Evolutionary conservation across 2,113 vertebrate species (phyloP), one percentile per base, ranked within the genome.

Genomic region (Thomomys bottae): DNA sequence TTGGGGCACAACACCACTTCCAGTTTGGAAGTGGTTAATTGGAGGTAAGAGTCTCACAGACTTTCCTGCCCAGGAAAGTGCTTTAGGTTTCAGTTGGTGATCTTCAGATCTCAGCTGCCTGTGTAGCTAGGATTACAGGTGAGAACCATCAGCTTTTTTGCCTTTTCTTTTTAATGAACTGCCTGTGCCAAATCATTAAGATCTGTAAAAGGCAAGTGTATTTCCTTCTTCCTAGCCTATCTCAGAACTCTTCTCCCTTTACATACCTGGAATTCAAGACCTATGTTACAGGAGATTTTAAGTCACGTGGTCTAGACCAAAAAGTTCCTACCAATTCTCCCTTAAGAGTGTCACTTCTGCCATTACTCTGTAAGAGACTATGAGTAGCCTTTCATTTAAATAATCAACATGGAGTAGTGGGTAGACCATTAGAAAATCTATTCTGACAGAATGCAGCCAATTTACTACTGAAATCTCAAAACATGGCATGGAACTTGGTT

Each of bases 111-210:
- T 54, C 49, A 54, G 15, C 49, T 15, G 14, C 14, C 49, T 54
- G 18, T 17, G 49, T 54, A 54, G 49, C 49, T 54, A 54, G 49
- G 12, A 54, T 54, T 54, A 54, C 14, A 54, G 49, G 49, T 18
- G 49, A 17, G 49, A 54, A 15, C 49, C 49, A 54, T 11, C 49
- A 54, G 18, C 49, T 54, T 54, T 54, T 54, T 54, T 54, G 49
- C 14, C 49, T 54, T 54, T 54, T 18, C 6, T 8, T 45, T 42
- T 86, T 24, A 54, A 57, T 82, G 77, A 90, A 94, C 92, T 78
- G 70, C 76, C 73, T 84, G 38, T 24, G 68, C 20, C 20, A 34
- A 77, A 88, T 78, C 86, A 84, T 57, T 80, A 84, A 45, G 26
- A 49, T 8, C 61, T 75, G 11, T 8, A 67, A 61, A 78, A 77